Base-by-base conservation (phyloP, 2,113 vertebrate species). In the Myotis lucifugus region DNA sequence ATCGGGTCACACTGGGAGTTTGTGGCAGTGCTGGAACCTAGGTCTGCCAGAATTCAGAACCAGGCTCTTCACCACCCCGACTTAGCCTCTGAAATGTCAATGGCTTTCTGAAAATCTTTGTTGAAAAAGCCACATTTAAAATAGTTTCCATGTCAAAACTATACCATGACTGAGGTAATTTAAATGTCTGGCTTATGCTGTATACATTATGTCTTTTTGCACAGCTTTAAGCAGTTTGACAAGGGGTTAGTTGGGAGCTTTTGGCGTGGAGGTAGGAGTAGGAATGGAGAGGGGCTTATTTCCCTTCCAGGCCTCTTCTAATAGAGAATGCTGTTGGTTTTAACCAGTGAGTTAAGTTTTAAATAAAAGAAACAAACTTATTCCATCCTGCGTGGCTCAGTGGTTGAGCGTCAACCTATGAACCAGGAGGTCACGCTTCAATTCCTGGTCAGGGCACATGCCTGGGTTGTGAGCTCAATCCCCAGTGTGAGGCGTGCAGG, bases 311-410 rank as follows among this genome's bases (percentile, higher is more conserved):
- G 23, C 23, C 27, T 93, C 42, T 67, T 95, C 86, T 95, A 85
- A 92, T 25, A 90, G 66, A 89, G 29, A 17, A 76, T 48, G 37
- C 25, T 46, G 17, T 46, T 81, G 83, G n/a, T 48, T 96, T 91
- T 89, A 94, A 92, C 61, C 84, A 89, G 25, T 88, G 73, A 93
- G 88, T 90, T 95, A 85, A 92, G 54, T 88, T 95, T 90, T 88
- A 95, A 95, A 96, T 84, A 82, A 93, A 91, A 95, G 76, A 93
- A 64, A 32, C 83, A 95, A 88, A 94, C 76, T 67, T 84, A 94
- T 10, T 61, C 9, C 59, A 61, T 10, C 56, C 59, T 61, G 59
- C 25, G 1, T 61, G 25, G 59, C 59, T 61, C 59, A 61, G 59
- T 61, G 25, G 59, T 61, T 61, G 23, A 11, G 8, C 8, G 3